phyloP scores from a whole-genome alignment of 1,140 invertebrate species.

The Muscidifurax raptorellus region DNA sequence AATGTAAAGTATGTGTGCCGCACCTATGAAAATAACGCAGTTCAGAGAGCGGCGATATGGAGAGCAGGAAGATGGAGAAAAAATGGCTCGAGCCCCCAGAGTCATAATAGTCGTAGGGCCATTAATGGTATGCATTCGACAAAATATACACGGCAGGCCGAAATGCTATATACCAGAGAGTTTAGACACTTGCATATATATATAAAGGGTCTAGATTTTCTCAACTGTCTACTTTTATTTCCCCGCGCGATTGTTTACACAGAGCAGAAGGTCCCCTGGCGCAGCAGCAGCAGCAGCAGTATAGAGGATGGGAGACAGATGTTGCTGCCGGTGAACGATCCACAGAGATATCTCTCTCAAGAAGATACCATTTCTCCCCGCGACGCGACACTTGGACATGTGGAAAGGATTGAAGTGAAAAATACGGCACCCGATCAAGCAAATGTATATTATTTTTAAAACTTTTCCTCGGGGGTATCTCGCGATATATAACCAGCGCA shows the following conservation, averaged over 20 bases:
- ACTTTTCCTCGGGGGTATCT: background rate
- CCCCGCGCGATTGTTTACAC: conserved; percentile 13
- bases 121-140: conserved; percentile 9
- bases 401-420: background rate
- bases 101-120: background rate
- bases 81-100: background rate
- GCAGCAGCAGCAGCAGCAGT: background rate
- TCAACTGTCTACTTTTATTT: conserved; percentile 31
- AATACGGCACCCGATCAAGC: background rate
- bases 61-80: background rate
- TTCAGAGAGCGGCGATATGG: background rate
- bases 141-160: background rate
- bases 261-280: background rate
- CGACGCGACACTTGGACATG: background rate
- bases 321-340: background rate
- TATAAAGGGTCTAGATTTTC: background rate
- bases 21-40: background rate
- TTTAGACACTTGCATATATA: background rate
- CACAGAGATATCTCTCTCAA: background rate
- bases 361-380: background rate
- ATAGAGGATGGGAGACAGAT: conserved; percentile 15
- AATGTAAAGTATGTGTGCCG: background rate
- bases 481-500: background rate
- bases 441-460: too few relatives aligned
- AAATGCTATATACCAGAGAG: background rate